Percentiles rank a stretch among this genome's conserved stretches.
These are phyloP conservation scores for Palythoa heliodiscus DNA, from an alignment of 92 coral and sea anemone genomes.

Conservation along the genomic window DNA sequence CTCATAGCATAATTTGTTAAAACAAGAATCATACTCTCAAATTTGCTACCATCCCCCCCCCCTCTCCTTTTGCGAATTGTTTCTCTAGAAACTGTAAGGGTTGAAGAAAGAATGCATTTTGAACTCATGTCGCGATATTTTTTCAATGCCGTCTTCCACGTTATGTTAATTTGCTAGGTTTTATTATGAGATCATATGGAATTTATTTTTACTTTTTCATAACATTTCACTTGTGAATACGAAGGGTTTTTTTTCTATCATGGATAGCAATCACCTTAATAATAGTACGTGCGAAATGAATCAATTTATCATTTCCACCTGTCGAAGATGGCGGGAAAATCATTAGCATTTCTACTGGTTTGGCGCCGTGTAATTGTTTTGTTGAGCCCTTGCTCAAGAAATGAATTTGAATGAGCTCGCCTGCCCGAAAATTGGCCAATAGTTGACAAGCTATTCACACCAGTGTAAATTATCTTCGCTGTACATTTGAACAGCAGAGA, in stretches of 20 bases:
- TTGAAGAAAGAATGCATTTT: constrained; percentile 30
- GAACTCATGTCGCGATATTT: neutral
- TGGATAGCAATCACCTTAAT: neutral
- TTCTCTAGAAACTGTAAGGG: constrained; percentile 33
- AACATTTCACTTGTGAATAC: neutral
- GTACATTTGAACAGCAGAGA: constrained; percentile 8
- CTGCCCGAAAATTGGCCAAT: constrained; percentile 13
- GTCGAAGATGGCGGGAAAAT: constrained; percentile 25
- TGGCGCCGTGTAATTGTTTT: constrained; percentile 29
- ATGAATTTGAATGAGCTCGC: constrained; percentile 22
- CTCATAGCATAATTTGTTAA: neutral
- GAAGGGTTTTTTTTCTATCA: neutral
- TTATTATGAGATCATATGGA: neutral
- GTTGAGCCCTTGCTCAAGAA: constrained; percentile 16
- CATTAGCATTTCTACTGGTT: constrained; percentile 34
- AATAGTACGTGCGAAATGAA: constrained; percentile 5
- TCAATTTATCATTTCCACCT: constrained; percentile 29
- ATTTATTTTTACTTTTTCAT: neutral
- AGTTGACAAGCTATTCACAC: neutral
- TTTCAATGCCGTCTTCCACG: neutral
- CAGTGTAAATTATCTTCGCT: constrained; percentile 26
- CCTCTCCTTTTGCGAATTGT: neutral
- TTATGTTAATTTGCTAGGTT: neutral
- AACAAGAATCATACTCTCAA: neutral
- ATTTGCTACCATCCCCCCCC: neutral